Conservation (phyloP, 2,113 vertebrate species). For the Corythaixoides concolor region DNA sequence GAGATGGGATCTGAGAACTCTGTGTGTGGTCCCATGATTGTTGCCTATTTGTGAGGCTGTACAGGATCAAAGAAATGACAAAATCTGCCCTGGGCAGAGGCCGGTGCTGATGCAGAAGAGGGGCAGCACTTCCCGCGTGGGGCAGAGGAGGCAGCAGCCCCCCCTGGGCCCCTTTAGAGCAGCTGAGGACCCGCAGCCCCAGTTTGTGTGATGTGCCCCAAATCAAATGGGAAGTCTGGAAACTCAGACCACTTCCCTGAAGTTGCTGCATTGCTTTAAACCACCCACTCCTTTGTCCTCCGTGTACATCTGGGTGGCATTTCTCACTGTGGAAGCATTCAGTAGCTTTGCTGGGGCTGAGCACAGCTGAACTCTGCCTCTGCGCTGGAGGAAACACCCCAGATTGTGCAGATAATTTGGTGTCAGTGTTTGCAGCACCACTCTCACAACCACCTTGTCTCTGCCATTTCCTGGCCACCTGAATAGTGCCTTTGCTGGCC, state of each 20-base stretch:
- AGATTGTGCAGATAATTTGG: fast-evolving
- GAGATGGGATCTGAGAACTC: neutral
- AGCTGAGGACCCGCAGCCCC: neutral
- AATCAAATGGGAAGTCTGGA: neutral
- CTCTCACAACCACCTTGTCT: neutral
- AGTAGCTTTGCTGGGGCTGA: neutral
- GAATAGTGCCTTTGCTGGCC: neutral
- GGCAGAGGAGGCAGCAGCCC: neutral
- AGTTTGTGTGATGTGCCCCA: neutral
- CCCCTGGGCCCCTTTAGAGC: neutral
- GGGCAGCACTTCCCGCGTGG: neutral
- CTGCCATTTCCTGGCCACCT: neutral
- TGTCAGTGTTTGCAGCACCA: neutral
- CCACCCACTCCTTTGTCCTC: neutral
- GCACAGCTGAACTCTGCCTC: neutral
- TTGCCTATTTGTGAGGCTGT: neutral
- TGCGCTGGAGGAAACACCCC: neutral
- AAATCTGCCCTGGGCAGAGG: neutral
- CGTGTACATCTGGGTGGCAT: fast-evolving
- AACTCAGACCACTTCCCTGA: neutral
- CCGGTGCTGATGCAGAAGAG: neutral
- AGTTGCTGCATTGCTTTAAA: neutral
- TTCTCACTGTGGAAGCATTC: neutral
- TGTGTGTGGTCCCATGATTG: neutral
- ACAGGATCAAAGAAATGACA: neutral